Percentiles rank a stretch among this genome's conserved stretches.
These are phyloP conservation scores for Agrotis puta DNA, from an alignment of 2,888 invertebrate genomes.

Conservation along the genomic window DNA sequence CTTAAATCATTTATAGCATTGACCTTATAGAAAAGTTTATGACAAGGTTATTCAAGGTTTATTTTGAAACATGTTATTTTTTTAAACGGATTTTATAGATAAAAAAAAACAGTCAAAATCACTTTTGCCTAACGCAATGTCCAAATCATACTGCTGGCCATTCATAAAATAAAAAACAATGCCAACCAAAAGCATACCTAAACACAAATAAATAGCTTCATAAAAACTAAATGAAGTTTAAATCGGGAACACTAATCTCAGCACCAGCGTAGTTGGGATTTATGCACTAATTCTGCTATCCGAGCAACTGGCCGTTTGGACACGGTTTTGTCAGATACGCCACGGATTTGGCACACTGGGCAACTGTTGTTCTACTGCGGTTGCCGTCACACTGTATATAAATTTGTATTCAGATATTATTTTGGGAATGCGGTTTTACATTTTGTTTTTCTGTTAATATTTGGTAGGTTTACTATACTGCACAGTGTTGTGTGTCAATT, in stretches of 20 bases:
- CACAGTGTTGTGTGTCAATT: neutral
- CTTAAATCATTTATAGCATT: constrained; percentile 37
- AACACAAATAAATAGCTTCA: constrained; percentile 22
- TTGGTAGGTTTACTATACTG: neutral
- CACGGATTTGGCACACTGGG: constrained; percentile 75
- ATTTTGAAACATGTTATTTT: neutral
- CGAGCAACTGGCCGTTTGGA: constrained; percentile 68
- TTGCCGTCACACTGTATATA: constrained; percentile 55
- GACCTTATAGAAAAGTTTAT: constrained; percentile 26
- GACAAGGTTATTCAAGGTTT: neutral
- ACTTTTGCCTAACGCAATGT: neutral
- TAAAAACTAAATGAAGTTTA: constrained; percentile 55
- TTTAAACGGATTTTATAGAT: no score
- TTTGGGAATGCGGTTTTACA: constrained; percentile 38
- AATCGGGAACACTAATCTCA: constrained; percentile 66
- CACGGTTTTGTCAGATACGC: constrained; percentile 77
- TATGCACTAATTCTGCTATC: constrained; percentile 80
- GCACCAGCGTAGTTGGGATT: constrained; percentile 72
- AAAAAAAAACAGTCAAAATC: neutral
- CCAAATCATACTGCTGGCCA: no score
- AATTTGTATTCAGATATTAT: constrained; percentile 57
- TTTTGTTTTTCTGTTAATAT: constrained; percentile 33
- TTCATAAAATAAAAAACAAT: neutral
- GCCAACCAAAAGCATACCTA: neutral
- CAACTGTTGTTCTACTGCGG: constrained; percentile 70